Evolutionary conservation across 2,888 invertebrate species (phyloP).

Genomic region (Macrosoma leucophasiata): DNA sequence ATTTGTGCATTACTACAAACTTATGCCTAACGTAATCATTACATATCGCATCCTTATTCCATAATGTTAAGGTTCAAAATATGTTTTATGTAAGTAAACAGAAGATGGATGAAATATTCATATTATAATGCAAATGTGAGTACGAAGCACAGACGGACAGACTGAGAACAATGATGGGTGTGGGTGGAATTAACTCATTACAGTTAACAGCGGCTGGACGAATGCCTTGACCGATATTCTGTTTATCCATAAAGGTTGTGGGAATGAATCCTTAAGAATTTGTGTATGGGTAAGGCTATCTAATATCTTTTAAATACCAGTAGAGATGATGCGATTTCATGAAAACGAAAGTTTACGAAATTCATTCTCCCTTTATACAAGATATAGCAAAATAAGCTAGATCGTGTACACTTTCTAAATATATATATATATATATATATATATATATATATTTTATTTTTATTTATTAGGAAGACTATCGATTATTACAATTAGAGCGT

Average conservation of each 20-base stretch:
- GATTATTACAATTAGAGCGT: too few species aligned
- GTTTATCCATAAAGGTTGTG: conserved; percentile 35
- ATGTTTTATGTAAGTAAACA: conserved; percentile 3
- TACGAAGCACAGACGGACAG: conserved; percentile 51
- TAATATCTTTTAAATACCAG: not conserved
- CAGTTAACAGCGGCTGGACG: conserved; percentile 52
- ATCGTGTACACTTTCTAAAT: too few species aligned
- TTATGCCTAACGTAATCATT: too few species aligned
- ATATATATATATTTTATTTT: too few species aligned
- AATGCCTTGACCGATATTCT: conserved; percentile 68
- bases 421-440: too few species aligned
- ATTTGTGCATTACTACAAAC: conserved; percentile 44
- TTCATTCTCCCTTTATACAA: too few species aligned
- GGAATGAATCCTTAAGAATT: conserved; percentile 23
- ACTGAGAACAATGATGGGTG: conserved; percentile 68
- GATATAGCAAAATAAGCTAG: too few species aligned
- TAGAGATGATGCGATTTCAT: too few species aligned
- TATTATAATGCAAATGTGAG: conserved; percentile 59
- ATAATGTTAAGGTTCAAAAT: conserved; percentile 21
- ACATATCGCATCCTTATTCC: too few species aligned
- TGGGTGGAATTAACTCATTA: conserved; percentile 68
- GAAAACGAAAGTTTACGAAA: too few species aligned
- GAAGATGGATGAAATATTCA: conserved; percentile 43
- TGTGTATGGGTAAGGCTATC: conserved; percentile 10
- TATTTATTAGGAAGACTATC: too few species aligned